These are phyloP conservation scores for Metridium senile DNA, from an alignment of 92 coral and sea anemone species.

Conservation along the genomic window DNA sequence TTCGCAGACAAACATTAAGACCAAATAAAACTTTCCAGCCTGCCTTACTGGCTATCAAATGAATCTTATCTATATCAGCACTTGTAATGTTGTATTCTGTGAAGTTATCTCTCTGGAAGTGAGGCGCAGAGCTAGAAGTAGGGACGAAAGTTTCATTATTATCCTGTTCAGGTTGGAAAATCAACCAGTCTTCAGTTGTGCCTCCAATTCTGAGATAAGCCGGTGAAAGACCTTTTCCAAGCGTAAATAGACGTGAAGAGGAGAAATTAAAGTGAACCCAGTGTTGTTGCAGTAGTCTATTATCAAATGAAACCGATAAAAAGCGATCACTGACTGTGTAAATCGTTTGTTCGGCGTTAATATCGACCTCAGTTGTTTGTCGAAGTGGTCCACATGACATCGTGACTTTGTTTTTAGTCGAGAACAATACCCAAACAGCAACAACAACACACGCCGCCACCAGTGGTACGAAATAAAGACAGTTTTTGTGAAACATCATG, in stretches of 20 bases:
- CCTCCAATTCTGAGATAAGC: constrained; percentile 86
- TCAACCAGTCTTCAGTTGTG: constrained; percentile 63
- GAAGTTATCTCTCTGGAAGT: constrained; percentile 31
- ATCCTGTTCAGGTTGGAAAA: constrained; percentile 8
- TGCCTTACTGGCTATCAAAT: constrained; percentile 52
- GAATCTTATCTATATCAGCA: constrained; percentile 71
- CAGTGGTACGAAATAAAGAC: not conserved
- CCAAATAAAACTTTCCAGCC: constrained; percentile 76
- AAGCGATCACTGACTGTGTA: constrained; percentile 58
- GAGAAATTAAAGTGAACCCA: constrained; percentile 62
- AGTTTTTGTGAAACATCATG: not conserved
- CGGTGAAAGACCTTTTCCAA: constrained; percentile 76
- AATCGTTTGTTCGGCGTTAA: constrained; percentile 32
- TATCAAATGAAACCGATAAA: constrained; percentile 67
- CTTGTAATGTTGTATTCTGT: constrained; percentile 70
- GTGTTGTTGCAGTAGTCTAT: constrained; percentile 42
- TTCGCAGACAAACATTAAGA: constrained; percentile 64
- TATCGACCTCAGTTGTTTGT: not conserved
- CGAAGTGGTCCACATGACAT: not conserved
- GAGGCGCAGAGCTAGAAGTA: not conserved
- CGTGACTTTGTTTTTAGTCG: not conserved
- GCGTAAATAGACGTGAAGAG: constrained; percentile 45
- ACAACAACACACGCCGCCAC: not conserved
- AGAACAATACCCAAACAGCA: not conserved
- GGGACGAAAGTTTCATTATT: not conserved